Evolutionary conservation across 2,888 invertebrate genomes (phyloP).

Genomic region (Drosophila sordidula): DNA sequence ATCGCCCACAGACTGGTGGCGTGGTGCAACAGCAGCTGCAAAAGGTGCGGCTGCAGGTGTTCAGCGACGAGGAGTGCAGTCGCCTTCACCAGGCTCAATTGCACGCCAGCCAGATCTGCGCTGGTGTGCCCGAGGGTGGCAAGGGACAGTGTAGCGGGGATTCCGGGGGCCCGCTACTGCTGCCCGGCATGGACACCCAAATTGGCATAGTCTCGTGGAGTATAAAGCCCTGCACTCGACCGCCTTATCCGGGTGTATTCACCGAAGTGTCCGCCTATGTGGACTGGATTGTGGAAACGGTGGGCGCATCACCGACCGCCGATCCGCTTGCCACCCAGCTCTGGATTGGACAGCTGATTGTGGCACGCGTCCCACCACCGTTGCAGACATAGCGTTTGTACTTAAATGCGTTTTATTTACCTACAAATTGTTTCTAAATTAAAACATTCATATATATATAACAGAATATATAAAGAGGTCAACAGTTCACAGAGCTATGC

Average conservation of each 20-base stretch:
- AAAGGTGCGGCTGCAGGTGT: conserved; percentile 83
- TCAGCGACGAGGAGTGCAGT: conserved; percentile 83
- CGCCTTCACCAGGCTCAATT: conserved; percentile 74
- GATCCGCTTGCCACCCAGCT: conserved; percentile 37
- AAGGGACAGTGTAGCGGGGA: conserved; percentile 85
- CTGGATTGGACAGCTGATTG: conserved; percentile 66
- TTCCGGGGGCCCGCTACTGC: conserved; percentile 85
- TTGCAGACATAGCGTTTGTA: conserved; percentile 37
- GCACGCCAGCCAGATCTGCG: conserved; percentile 84
- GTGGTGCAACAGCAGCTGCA: conserved; percentile 81
- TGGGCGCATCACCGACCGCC: conserved; percentile 33
- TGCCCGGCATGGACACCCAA: conserved; percentile 77
- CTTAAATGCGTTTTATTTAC: conserved; percentile 54
- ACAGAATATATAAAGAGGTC: conserved; percentile 9
- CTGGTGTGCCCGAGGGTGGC: conserved; percentile 85
- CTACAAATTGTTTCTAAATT: conserved; percentile 35
- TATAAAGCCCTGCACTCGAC: conserved; percentile 84
- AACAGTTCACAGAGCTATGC: neutral
- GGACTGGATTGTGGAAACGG: conserved; percentile 81
- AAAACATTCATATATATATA: conserved; percentile 22
- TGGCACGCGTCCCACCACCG: conserved; percentile 60
- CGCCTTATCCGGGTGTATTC: conserved; percentile 85
- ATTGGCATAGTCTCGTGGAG: conserved; percentile 86
- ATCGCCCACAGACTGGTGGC: conserved; percentile 79
- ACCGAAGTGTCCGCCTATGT: conserved; percentile 84